Conservation (phyloP, 2,113 vertebrate genomes). For the Sminthopsis crassicaudata region DNA sequence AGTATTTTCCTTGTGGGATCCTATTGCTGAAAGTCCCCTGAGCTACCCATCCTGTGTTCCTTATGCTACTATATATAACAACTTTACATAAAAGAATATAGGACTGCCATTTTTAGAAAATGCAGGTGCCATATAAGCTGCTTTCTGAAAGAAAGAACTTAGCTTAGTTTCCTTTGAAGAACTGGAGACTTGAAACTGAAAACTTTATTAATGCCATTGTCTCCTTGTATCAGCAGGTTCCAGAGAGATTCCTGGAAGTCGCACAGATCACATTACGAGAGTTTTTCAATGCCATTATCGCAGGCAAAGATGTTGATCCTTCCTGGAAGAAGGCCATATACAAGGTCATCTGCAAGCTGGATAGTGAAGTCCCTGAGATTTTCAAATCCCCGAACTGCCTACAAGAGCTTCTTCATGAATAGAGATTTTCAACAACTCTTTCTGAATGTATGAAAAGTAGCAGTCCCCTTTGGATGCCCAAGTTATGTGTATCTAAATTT, state of each 20-base stretch:
- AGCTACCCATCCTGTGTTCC: conserved; percentile 82
- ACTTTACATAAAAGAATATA: conserved; percentile 87
- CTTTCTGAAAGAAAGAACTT: conserved; percentile 85
- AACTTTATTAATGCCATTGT: conserved; percentile 92
- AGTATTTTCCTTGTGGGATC: conserved; percentile 75
- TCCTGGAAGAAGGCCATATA: conserved; percentile 99
- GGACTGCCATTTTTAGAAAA: conserved; percentile 87
- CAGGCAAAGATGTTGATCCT: conserved; percentile 99
- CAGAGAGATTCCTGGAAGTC: conserved; percentile 99
- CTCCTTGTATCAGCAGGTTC: conserved; percentile 93
- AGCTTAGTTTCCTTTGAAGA: conserved; percentile 89
- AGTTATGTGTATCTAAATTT: conserved; percentile 83
- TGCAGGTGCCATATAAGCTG: conserved; percentile 87
- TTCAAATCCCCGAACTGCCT: conserved; percentile 99
- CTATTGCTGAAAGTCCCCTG: conserved; percentile 76
- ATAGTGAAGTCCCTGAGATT: conserved; percentile 98
- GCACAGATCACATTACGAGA: conserved; percentile 98
- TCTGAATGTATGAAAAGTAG: conserved; percentile 89
- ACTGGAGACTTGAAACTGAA: conserved; percentile 90
- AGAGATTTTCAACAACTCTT: conserved; percentile 88
- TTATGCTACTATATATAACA: conserved; percentile 88
- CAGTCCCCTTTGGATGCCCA: conserved; percentile 84
- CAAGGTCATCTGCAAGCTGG: conserved; percentile 99
- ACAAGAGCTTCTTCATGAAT: conserved; percentile 99
- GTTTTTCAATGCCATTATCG: conserved; percentile 99